Base-by-base conservation (phyloP, 2,888 invertebrate genomes). In the Drosophila tripunctata region DNA sequence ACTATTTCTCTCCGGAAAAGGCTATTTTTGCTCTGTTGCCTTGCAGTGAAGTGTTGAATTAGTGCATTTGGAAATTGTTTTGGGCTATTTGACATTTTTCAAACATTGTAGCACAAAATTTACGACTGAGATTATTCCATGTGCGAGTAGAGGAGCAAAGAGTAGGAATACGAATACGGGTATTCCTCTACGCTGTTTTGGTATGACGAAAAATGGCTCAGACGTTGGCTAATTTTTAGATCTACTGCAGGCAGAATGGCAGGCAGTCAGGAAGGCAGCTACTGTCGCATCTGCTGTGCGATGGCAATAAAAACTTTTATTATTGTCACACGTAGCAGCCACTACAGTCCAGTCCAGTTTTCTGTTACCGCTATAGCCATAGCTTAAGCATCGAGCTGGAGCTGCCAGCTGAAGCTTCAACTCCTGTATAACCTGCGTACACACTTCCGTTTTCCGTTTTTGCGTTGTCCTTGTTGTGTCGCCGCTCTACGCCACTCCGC, bases 261-360 rank as follows among this genome's bases (percentile, higher is more conserved):
- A 38, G 41, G 22, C 22, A 12, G 22, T 22, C 22, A 12, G 12
- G 10, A 0, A 31, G 27, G 1, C 4, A 31, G 22, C 36, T 12
- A 10, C 55, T 56, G 82, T 60, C 78, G 70, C 83, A 86, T 80
- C 87, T 83, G 83, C 43, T 83, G 72, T 77, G 77, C 67, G 70
- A 68, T 54, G 73, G 88, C 87, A 87, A 87, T 87, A 87, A 87
- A 87, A 87, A 87, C 83, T 87, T 87, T 88, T 88, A 87, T 87
- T 88, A 83, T 87, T 87, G 87, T 88, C 88, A 86, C 87, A 87
- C 86, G 86, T 81, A 83, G 68, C 83, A 57, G 58, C 41, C 55
- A 61, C 64, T 47, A 67, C 56, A 77, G 63, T 55, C 58, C 76
- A 61, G 62, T 63, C 27, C 21, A 8, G 12, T 17, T 54, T 30